phyloP scores from a whole-genome alignment of 35 echinoderm and acorn worm species.

The Holothuria glaberrima region DNA sequence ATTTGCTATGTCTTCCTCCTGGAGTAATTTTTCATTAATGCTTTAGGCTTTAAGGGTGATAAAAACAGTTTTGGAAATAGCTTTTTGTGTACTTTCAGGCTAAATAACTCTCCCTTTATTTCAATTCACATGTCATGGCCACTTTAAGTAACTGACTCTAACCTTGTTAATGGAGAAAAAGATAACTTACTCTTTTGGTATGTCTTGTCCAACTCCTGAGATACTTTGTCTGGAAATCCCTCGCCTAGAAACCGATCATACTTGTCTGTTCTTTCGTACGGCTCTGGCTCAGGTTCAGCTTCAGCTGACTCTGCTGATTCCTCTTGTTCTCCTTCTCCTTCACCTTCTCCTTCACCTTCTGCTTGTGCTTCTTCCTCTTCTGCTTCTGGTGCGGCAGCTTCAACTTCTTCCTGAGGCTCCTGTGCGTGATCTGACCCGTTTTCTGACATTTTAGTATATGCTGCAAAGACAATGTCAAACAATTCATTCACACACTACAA shows the following conservation, averaged over 20 bases:
- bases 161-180: no score
- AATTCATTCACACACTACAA: no score
- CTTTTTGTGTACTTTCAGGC: no score
- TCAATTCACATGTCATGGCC: no score
- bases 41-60: no score
- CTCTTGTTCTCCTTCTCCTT: conserved; percentile 43
- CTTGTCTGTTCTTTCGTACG: conserved; percentile 78
- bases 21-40: no score
- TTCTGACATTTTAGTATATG: conserved; percentile 51
- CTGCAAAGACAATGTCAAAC: no score
- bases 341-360: conserved; percentile 23
- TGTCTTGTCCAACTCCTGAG: conserved; percentile 87
- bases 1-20: no score
- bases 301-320: conserved; percentile 86
- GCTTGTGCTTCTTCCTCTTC: conserved; percentile 50
- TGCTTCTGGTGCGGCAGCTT: conserved; percentile 23
- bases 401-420: conserved; percentile 25
- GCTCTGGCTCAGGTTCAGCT: conserved; percentile 43
- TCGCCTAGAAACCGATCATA: conserved; percentile 83
- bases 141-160: no score
- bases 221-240: conserved; percentile 88
- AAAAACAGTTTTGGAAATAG: no score
- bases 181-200: conserved; percentile 65
- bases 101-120: no score
- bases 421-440: conserved; percentile 65